These are phyloP conservation scores for Carabus problematicus DNA, from an alignment of 2,888 invertebrate species.

Conservation along the genomic window DNA sequence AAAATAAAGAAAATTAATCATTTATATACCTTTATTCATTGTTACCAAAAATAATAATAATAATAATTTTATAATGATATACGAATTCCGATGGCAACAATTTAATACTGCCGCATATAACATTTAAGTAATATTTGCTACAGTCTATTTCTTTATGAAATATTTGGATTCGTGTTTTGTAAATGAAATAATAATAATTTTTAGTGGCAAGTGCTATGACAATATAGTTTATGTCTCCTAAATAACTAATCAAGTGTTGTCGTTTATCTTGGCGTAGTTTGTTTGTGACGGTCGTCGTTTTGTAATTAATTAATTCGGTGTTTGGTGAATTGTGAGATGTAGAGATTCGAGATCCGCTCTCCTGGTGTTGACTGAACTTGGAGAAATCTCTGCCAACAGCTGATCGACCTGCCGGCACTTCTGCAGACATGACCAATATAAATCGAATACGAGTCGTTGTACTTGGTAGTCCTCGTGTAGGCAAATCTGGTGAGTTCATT, in stretches of 20 bases:
- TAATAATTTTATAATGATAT: slow-evolving; percentile 11
- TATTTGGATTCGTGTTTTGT: neutral
- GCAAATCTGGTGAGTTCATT: slow-evolving; percentile 75
- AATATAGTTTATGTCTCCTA: neutral
- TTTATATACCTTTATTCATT: slow-evolving; percentile 5
- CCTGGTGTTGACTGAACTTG: slow-evolving; percentile 25
- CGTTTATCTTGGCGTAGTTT: neutral
- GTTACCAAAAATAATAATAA: slow-evolving; percentile 1
- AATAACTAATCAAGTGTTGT: neutral
- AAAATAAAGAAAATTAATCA: slow-evolving; percentile 14
- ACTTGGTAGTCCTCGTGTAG: slow-evolving; percentile 77
- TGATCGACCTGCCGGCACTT: slow-evolving; percentile 25
- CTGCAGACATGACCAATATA: slow-evolving; percentile 72
- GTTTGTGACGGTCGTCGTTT: neutral
- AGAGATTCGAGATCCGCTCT: slow-evolving; percentile 19
- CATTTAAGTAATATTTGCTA: neutral
- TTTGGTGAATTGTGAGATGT: slow-evolving; percentile 29
- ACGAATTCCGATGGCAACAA: neutral
- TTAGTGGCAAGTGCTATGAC: neutral
- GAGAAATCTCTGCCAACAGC: slow-evolving; percentile 41
- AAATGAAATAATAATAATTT: neutral
- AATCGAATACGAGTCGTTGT: slow-evolving; percentile 82
- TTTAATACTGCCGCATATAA: no score
- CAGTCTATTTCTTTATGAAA: slow-evolving; percentile 3
- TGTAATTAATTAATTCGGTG: slow-evolving; percentile 11